Evolutionary conservation across 2,797 vertebrate species (phyloP), one percentile per base, ranked within the genome.

Genomic region (Eupleurogrammus muticus): DNA sequence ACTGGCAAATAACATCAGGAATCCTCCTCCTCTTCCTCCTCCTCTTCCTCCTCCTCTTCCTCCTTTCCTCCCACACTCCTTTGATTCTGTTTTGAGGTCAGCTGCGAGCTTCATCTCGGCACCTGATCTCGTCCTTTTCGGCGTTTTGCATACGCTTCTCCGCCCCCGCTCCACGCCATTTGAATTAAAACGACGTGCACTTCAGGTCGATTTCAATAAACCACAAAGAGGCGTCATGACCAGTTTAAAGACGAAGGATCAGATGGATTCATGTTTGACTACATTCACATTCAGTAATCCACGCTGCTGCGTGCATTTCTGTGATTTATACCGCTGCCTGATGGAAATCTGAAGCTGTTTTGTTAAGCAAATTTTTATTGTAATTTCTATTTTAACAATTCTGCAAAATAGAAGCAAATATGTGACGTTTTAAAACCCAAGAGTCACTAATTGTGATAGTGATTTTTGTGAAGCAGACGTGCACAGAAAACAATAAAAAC

Each of bases 31-130:
- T 65, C 46, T 20, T 28, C 48, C 21, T 14, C 21, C n/a, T 34
- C 5, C 13, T 19, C 24, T 19, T 7, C 9, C 14, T 1, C 28
- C 5, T 8, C 28, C 14, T 9, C 66, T 52, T 38, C 66, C 40
- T 70, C 61, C 60, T 61, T 75, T 75, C 74, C 71, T 69, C 73
- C 71, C 80, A 79, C 66, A 68, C 55, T 53, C 59, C 77, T 81
- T 87, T 87, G 70, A 87, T 84, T 89, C 77, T 50, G 73, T 88
- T 92, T 90, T 74, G 68, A 89, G 84, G 87, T 88, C 89, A 87
- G 74, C 75, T 82, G 17, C 2, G 32, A 73, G 66, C 79, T 77
- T 77, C 75, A 76, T 87, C 80, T 66, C 77, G 9, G 63, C 76
- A 71, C 77, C 74, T 83, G 77, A 87, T 87, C 79, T 70, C 68